Percentiles rank a stretch among this genome's conserved stretches.
phyloP scores from a whole-genome alignment of 2,797 vertebrate species.

The Cirrhinus molitorella region DNA sequence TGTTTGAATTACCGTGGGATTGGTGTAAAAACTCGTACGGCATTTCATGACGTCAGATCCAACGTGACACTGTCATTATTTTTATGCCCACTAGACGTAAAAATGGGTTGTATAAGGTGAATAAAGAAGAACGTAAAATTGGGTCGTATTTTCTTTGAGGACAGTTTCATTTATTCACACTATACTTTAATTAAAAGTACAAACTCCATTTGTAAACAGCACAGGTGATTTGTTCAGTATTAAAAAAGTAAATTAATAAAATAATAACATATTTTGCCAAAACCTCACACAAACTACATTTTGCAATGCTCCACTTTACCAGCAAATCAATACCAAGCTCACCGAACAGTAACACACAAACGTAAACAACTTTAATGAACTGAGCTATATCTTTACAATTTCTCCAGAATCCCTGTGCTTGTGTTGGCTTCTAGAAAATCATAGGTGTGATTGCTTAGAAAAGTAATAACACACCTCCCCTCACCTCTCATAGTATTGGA shows the following conservation, averaged over 20 bases:
- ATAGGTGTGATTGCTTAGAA: conserved; percentile 8
- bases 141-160: no score
- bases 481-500: conserved; percentile 5
- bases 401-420: background rate
- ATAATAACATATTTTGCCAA: background rate
- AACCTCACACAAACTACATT: background rate
- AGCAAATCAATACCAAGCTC: background rate
- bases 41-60: no score
- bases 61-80: no score
- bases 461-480: background rate
- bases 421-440: background rate
- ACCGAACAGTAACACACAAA: background rate
- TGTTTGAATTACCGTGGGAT: no score
- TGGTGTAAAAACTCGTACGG: no score
- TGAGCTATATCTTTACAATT: background rate
- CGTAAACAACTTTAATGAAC: background rate
- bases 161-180: no score
- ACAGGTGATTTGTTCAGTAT: no score
- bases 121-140: no score
- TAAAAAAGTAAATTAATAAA: background rate
- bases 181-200: no score
- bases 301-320: background rate
- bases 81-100: no score
- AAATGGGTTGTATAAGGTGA: no score
- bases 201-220: no score